Conservation (phyloP, 1,140 invertebrate species). For the Brachionus rubens region DNA sequence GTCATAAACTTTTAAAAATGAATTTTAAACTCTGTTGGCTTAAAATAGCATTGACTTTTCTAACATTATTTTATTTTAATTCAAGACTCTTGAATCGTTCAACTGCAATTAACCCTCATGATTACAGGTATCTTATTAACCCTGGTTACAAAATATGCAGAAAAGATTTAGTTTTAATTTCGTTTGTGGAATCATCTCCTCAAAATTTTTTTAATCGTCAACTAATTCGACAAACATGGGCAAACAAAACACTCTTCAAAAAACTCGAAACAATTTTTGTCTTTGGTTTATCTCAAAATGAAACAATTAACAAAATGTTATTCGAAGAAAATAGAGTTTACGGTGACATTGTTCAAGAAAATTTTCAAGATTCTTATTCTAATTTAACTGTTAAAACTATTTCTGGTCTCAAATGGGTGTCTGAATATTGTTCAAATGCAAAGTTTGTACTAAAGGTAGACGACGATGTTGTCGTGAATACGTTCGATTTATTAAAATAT, state of each 20-base stretch:
- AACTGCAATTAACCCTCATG: too few relatives aligned
- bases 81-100: too few relatives aligned
- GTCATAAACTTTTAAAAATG: too few relatives aligned
- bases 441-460: constrained; percentile 48
- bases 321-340: constrained; percentile 48
- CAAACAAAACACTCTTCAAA: not conserved
- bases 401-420: constrained; percentile 50
- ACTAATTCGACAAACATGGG: constrained; percentile 32
- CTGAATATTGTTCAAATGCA: constrained; percentile 47
- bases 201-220: not conserved
- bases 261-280: not conserved
- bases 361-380: constrained; percentile 49
- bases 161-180: too few relatives aligned
- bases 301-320: not conserved
- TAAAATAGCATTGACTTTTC: too few relatives aligned
- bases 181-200: not conserved
- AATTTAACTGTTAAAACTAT: constrained; percentile 50
- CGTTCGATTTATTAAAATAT: constrained; percentile 27
- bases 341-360: constrained; percentile 50
- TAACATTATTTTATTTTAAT: too few relatives aligned
- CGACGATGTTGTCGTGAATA: constrained; percentile 48
- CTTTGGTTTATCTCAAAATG: not conserved
- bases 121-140: too few relatives aligned
- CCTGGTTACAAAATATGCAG: too few relatives aligned
- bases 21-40: too few relatives aligned